These are phyloP conservation scores for Lumbricus terrestris DNA, from an alignment of 2,888 invertebrate genomes.

Conservation along the genomic window DNA sequence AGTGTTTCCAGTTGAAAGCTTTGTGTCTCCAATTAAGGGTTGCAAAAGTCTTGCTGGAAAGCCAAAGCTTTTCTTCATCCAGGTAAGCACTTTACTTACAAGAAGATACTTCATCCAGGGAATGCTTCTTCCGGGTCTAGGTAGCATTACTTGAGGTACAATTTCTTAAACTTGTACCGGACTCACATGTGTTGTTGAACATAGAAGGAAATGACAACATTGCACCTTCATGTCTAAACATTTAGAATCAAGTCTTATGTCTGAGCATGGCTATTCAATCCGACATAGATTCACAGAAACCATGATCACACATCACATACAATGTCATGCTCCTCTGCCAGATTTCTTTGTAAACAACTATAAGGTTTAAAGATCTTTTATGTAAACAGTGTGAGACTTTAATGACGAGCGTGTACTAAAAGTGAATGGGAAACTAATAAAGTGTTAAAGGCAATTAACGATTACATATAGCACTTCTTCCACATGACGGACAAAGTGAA, in stretches of 20 bases:
- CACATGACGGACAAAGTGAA: not conserved
- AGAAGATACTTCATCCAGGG: not conserved
- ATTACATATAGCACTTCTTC: not conserved
- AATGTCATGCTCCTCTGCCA: not conserved
- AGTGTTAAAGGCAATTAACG: not conserved
- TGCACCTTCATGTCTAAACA: too few relatives aligned
- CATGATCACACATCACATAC: too few relatives aligned
- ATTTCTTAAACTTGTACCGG: too few relatives aligned
- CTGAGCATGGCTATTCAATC: too few relatives aligned
- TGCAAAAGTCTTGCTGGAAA: slow-evolving; percentile 84
- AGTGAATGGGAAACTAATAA: too few relatives aligned
- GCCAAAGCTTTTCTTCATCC: slow-evolving; percentile 74
- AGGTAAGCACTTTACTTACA: slow-evolving; percentile 62
- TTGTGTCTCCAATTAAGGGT: slow-evolving; percentile 68
- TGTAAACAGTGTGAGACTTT: not conserved
- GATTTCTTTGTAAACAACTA: not conserved
- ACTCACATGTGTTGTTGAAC: too few relatives aligned
- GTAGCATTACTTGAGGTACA: too few relatives aligned
- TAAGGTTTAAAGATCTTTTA: not conserved
- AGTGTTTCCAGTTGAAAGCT: slow-evolving; percentile 78
- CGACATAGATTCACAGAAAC: too few relatives aligned
- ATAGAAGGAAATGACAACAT: too few relatives aligned
- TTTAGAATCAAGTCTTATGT: too few relatives aligned
- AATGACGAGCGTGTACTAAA: too few relatives aligned
- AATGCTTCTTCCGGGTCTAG: too few relatives aligned